Base-by-base conservation (phyloP, 2,113 vertebrate species). In the Hyaena hyaena region DNA sequence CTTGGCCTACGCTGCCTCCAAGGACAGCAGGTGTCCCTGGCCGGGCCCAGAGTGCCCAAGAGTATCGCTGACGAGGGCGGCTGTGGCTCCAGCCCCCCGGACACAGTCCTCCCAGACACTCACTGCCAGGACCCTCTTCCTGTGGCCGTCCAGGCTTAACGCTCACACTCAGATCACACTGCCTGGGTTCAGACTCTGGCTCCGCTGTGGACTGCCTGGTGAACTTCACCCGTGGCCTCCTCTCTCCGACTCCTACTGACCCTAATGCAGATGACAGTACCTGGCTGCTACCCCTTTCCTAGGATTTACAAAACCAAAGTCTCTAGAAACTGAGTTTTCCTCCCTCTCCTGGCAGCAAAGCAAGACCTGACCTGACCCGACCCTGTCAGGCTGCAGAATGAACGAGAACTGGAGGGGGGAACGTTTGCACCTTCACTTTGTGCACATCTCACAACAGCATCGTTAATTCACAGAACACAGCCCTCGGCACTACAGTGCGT, bases 391-490 rank as follows among this genome's bases (percentile, higher is more conserved):
- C 16, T 58, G 35, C 68, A 79, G 73, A 90, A 45, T 6, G 2
- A 1, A 50, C 55, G 33, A 81, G 73, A 80, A 79, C 14, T 4
- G 4, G 69, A 61, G 45, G 7, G 43, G 43, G 55, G 14, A 15
- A 4, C 10, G 0, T 1, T 10, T 5, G 65, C 55, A 21, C 17
- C 76, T 68, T 19, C 2, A 7, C 24, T 58, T 31, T 16, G 24
- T 19, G 31, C 35, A 50, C 9, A 12, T 31, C 2, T 23, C 12
- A 31, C 0, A 0, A 16, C 3, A 10, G 4, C 21, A 4, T 63
- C 31, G 5, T 23, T 9, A 19, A n/a, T 15, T 3, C 39, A 24
- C 0, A 4, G 66, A 45, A 35, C 0, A 10, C 1, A 35, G 73
- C 10, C 61, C 12, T n/a, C 28, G 23, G 35, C 2, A 28, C 31